Base-by-base conservation (phyloP, 2,113 vertebrate species). In the Nerophis lumbriciformis region DNA sequence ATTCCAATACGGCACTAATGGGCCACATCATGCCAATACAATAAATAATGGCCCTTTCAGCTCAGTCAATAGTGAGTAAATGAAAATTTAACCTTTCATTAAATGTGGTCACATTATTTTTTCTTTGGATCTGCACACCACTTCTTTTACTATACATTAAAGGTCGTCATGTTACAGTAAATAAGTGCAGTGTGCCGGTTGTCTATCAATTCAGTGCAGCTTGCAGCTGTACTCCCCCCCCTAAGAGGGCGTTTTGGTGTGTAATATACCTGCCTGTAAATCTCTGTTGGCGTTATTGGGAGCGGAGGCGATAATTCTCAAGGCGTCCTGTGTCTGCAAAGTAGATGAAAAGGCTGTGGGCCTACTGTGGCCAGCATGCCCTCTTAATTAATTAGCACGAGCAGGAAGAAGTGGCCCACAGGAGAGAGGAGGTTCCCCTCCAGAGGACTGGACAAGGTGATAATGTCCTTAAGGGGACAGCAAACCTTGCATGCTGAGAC, bases 1-100 rank as follows among this genome's bases (percentile, higher is more conserved):
- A 90, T 91, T 90, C 90, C 89, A 90, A 88, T 90, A 88, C 85
- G 88, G 78, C 89, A 89, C 90, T 91, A 91, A 91, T 91, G 90
- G 90, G 85, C 89, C 90, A 90, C 89, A 91, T 91, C 90, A 87
- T 90, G 90, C 89, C 89, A 90, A 91, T 91, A 90, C 86, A 91
- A 89, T 90, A 91, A 90, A 90, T 88, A 90, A 91, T 90, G 88
- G 85, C 85, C 88, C 89, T 87, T 89, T 89, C 89, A 87, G 84
- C 87, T 88, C 86, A 90, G 85, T 91, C 90, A 87, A 90, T 91
- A 90, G 85, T 87, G 87, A 88, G 88, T 87, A 91, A 89, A 90
- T 90, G 87, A 90, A 90, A 91, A 90, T 85, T 83, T 90, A 88
- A 90, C 89, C 87, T 91, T 91, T 90, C 88, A 91, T 89, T 90